phyloP scores from a whole-genome alignment of 1,140 invertebrate genomes.

The Leptonema lineaticorne region DNA sequence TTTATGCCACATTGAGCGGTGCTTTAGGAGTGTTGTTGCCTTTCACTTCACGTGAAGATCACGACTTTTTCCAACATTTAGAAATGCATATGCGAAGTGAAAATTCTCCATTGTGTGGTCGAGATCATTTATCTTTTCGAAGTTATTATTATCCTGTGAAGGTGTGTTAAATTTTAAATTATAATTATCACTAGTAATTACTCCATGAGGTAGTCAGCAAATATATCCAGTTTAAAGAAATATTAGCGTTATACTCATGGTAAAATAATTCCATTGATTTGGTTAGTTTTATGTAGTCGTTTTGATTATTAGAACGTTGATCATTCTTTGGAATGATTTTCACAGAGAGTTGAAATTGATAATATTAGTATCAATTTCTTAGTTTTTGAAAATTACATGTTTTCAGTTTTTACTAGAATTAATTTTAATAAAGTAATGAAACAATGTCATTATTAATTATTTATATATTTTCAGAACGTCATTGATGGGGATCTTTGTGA shows the following conservation, averaged over 20 bases:
- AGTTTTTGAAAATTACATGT: conserved; percentile 38
- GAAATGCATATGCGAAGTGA: conserved; percentile 99
- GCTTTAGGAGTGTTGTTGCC: conserved; percentile 95
- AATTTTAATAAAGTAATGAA: no score
- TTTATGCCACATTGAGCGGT: conserved; percentile 95
- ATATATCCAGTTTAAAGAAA: conserved; percentile 29
- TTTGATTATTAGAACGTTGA: conserved; percentile 25
- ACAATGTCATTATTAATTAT: conserved; percentile 8
- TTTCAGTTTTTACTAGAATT: conserved; percentile 22
- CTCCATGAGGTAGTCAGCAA: conserved; percentile 39
- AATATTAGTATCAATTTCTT: conserved; percentile 29
- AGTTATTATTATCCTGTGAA: conserved; percentile 98
- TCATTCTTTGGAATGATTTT: conserved; percentile 32
- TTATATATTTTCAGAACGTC: conserved; percentile 73
- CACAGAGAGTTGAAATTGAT: conserved; percentile 38
- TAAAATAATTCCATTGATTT: conserved; percentile 33
- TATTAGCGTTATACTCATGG: conserved; percentile 40
- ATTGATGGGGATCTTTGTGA: conserved; percentile 99
- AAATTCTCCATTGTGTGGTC: conserved; percentile 92
- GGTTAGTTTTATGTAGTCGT: conserved; percentile 29
- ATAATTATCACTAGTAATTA: background rate
- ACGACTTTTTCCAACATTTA: conserved; percentile 98
- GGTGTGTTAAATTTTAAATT: conserved; percentile 54
- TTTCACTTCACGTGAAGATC: conserved; percentile 97
- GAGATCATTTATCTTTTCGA: conserved; percentile 95